Percentiles rank a stretch among this genome's conserved stretches.
These are phyloP conservation scores for Lithosia quadra DNA, from an alignment of 2,888 invertebrate species.

Conservation along the genomic window DNA sequence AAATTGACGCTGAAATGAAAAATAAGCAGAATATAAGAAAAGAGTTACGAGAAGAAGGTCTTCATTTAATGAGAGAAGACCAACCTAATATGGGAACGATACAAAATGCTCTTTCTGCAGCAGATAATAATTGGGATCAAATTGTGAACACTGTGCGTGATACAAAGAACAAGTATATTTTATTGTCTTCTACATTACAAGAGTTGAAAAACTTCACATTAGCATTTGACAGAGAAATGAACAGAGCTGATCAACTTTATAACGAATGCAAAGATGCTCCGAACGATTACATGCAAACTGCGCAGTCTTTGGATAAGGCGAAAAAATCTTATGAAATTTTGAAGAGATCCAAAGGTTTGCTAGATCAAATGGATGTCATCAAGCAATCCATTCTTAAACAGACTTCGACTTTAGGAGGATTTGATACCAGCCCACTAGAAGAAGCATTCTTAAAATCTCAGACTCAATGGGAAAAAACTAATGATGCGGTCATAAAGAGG, in stretches of 20 bases:
- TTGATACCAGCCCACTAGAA: slow-evolving; percentile 87
- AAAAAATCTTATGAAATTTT: slow-evolving; percentile 92
- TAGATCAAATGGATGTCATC: slow-evolving; percentile 93
- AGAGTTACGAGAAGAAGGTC: slow-evolving; percentile 92
- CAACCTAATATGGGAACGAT: slow-evolving; percentile 92
- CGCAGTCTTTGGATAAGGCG: slow-evolving; percentile 90
- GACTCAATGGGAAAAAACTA: slow-evolving; percentile 90
- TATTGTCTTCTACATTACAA: slow-evolving; percentile 91
- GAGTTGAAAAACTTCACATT: slow-evolving; percentile 91
- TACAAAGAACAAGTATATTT: slow-evolving; percentile 91
- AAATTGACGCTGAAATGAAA: slow-evolving; percentile 86
- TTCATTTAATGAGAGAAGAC: slow-evolving; percentile 93
- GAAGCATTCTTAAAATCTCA: slow-evolving; percentile 88
- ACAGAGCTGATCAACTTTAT: slow-evolving; percentile 89
- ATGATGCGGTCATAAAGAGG: slow-evolving; percentile 90
- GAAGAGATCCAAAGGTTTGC: slow-evolving; percentile 90
- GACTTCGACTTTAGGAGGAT: slow-evolving; percentile 89
- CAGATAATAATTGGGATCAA: slow-evolving; percentile 94
- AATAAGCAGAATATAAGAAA: slow-evolving; percentile 89
- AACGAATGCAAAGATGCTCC: slow-evolving; percentile 89
- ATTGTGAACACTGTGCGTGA: slow-evolving; percentile 91
- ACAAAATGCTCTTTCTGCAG: slow-evolving; percentile 92
- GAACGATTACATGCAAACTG: slow-evolving; percentile 91
- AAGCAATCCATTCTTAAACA: slow-evolving; percentile 91
- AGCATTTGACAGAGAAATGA: slow-evolving; percentile 90